phyloP scores from a whole-genome alignment of 1,140 invertebrate species.

The Apis mellifera region DNA sequence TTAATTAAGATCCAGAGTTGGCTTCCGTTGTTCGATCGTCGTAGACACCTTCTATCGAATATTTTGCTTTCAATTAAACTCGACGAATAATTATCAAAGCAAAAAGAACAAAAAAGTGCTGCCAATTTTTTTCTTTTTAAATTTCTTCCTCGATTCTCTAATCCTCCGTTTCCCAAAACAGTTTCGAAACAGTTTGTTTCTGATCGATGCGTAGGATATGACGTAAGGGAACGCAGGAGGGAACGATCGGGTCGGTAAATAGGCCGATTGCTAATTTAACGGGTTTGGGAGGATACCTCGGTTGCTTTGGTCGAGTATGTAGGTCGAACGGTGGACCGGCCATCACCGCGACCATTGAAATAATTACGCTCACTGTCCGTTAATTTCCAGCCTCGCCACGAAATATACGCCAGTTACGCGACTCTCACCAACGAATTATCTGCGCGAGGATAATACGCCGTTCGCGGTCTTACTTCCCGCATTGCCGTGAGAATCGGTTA shows the following conservation, averaged over 20 bases:
- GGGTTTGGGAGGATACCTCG: conserved; percentile 39
- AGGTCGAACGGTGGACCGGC: conserved; percentile 66
- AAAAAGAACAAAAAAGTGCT: too few relatives aligned
- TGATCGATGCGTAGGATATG: neutral
- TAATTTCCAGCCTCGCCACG: conserved; percentile 75
- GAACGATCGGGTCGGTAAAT: conserved; percentile 34
- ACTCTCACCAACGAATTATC: conserved; percentile 39
- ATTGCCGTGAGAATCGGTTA: neutral
- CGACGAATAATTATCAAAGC: too few relatives aligned
- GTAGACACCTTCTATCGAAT: neutral
- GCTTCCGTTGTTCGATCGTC: neutral
- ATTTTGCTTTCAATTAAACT: neutral
- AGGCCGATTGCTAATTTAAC: conserved; percentile 52
- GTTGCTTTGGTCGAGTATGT: conserved; percentile 63
- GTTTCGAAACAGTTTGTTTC: neutral
- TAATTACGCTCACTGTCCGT: conserved; percentile 77
- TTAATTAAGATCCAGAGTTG: conserved; percentile 27
- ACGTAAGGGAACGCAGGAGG: neutral
- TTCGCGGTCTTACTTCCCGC: neutral
- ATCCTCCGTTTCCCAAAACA: neutral
- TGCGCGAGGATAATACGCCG: conserved; percentile 14
- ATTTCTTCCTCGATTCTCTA: too few relatives aligned
- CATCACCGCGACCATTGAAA: conserved; percentile 73
- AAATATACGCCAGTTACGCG: conserved; percentile 48
- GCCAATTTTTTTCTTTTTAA: too few relatives aligned